A percentile compares a stretch with the other conserved stretches of the same genome.
Conservation (phyloP, 1,140 invertebrate genomes). For the Planococcus citri region DNA sequence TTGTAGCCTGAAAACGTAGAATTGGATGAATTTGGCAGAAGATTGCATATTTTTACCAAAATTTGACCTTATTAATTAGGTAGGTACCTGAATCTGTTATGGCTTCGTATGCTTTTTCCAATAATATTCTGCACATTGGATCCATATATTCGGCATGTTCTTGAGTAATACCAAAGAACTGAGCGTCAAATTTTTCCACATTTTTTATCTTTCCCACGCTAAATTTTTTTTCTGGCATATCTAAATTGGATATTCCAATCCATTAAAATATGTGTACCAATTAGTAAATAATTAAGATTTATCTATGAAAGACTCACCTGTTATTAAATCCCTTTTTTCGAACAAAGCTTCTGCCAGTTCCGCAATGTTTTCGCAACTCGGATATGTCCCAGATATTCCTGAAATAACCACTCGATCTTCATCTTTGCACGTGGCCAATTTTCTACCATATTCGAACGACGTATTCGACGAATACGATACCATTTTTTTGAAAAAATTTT, state of each 20-base stretch:
- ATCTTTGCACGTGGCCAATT: background rate
- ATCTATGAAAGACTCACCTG: slow-evolving; percentile 32
- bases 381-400: slow-evolving; percentile 34
- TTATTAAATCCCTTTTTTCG: slow-evolving; percentile 64
- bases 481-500: too few relatives aligned
- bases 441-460: background rate
- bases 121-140: slow-evolving; percentile 66
- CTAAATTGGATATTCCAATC: slow-evolving; percentile 28
- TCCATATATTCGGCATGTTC: slow-evolving; percentile 63
- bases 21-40: too few relatives aligned
- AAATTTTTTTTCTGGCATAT: slow-evolving; percentile 52
- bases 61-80: too few relatives aligned
- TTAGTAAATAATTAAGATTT: background rate
- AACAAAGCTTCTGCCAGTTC: slow-evolving; percentile 69
- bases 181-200: slow-evolving; percentile 65
- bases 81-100: slow-evolving; percentile 65
- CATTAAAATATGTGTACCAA: too few relatives aligned
- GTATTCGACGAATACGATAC: background rate
- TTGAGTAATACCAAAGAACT: slow-evolving; percentile 67
- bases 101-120: slow-evolving; percentile 75
- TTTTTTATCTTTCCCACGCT: slow-evolving; percentile 66
- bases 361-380: slow-evolving; percentile 44
- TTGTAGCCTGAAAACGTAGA: slow-evolving; percentile 36
- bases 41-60: too few relatives aligned
- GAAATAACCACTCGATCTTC: slow-evolving; percentile 34